Percentiles rank a stretch among this genome's conserved stretches.
Conservation (phyloP, 2,113 vertebrate species). For the Myotis lucifugus region DNA sequence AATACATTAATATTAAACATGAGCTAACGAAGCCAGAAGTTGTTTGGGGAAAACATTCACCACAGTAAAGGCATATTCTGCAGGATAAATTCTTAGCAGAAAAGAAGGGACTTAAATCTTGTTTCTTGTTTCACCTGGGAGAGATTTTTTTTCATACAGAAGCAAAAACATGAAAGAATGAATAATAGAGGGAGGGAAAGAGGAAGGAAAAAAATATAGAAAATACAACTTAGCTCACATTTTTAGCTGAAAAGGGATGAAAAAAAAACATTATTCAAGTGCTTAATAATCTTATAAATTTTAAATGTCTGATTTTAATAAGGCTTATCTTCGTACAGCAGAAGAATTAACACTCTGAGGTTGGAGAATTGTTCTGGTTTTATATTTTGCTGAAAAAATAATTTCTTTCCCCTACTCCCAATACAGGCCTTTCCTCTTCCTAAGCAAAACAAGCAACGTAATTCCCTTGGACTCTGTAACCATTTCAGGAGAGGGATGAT, state of each 20-base stretch:
- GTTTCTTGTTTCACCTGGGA: slow-evolving; percentile 54
- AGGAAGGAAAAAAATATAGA: background rate
- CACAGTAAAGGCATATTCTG: slow-evolving; percentile 74
- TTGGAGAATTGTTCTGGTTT: background rate
- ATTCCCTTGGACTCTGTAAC: slow-evolving; percentile 48
- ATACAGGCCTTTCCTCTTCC: slow-evolving; percentile 1
- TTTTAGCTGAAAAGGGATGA: background rate
- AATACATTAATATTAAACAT: slow-evolving; percentile 83
- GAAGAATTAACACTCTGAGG: background rate
- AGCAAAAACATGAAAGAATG: slow-evolving; percentile 1
- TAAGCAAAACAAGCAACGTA: slow-evolving; percentile 25
- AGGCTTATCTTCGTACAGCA: background rate
- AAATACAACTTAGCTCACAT: background rate
- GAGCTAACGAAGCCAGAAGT: slow-evolving; percentile 81
- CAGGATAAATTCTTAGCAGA: slow-evolving; percentile 76
- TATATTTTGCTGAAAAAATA: slow-evolving; percentile 42
- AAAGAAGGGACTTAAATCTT: slow-evolving; percentile 72
- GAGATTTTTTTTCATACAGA: slow-evolving; percentile 32
- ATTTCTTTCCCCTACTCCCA: background rate
- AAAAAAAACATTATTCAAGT: slow-evolving; percentile 43
- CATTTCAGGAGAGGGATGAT: slow-evolving; percentile 56
- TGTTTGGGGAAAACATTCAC: slow-evolving; percentile 82
- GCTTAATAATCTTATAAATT: background rate
- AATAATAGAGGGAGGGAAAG: background rate
- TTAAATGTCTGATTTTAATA: slow-evolving; percentile 32